phyloP scores from a whole-genome alignment of 2,888 invertebrate genomes.

The Synanthedon tipuliformis region DNA sequence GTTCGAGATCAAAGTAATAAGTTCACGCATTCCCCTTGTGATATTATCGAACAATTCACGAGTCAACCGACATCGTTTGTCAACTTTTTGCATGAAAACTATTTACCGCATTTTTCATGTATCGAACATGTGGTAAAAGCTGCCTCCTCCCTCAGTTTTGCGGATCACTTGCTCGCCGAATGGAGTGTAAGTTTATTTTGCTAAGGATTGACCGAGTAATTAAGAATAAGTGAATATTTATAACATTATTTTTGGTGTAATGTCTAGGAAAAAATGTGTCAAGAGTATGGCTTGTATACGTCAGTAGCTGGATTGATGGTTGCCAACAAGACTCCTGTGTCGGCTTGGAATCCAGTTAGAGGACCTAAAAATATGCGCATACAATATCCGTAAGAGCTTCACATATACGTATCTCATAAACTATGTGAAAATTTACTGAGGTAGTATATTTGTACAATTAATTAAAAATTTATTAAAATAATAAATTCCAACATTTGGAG shows the following conservation, averaged over 20 bases:
- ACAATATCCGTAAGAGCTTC: slow-evolving; percentile 49
- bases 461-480: too few species aligned
- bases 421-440: too few species aligned
- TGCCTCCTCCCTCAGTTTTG: slow-evolving; percentile 75
- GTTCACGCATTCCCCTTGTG: slow-evolving; percentile 73
- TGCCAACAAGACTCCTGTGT: slow-evolving; percentile 74
- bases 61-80: slow-evolving; percentile 76
- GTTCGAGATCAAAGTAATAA: slow-evolving; percentile 31
- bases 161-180: slow-evolving; percentile 75
- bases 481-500: too few species aligned
- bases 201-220: background rate
- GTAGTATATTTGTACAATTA: too few species aligned
- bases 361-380: slow-evolving; percentile 63
- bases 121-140: slow-evolving; percentile 74
- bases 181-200: slow-evolving; percentile 67
- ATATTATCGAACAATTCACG: slow-evolving; percentile 75
- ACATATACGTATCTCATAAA: too few species aligned
- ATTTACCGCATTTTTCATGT: slow-evolving; percentile 76
- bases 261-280: slow-evolving; percentile 54
- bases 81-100: slow-evolving; percentile 80
- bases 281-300: slow-evolving; percentile 72
- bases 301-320: slow-evolving; percentile 79
- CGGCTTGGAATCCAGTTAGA: slow-evolving; percentile 80
- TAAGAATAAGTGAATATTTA: background rate
- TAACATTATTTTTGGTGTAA: background rate